Evolutionary conservation across 2,888 invertebrate species (phyloP), one percentile per base, ranked within the genome.

Genomic region (Protophormia terraenovae): DNA sequence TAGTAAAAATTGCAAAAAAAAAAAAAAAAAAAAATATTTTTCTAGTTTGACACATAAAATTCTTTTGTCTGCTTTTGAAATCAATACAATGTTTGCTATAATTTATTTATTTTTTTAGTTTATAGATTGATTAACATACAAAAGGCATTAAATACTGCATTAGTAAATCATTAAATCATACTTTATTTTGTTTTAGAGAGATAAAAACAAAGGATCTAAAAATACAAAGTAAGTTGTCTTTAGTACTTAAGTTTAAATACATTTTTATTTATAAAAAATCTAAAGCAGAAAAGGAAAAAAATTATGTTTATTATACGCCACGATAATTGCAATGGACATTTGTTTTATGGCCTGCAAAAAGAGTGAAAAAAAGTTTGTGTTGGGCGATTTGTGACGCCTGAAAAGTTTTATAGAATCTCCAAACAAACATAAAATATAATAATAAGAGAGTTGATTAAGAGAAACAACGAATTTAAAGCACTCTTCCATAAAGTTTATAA

Each of bases 111-210:
- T 12, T 38, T 12, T 47, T 29, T 38, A n/a, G 32, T 60, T 29
- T 27, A 32, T 10, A 71, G 27, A 78, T 45, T 78, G 81, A 82
- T 85, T 85, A 82, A 85, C 85, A 85, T 85, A 85, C 81, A 85
- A 85, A 85, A 82, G 85, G 78, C 85, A 85, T 85, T 85, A 85
- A 82, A 73, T 82, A 82, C 85, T 85, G 85, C 85, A 82, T 85
- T 85, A 81, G 85, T 82, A 85, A 85, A 82, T 85, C 85, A 85
- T 85, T 85, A 85, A 85, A 82, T 85, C 85, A 82, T 85, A 58
- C 16, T 85, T 73, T 47, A 41, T 58, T 45, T 58, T 45, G n/a
- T 41, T 53, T 41, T 10, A n/a, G 6, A 24, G 22, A 72, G 8
- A 12, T 4, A 66, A 66, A 71, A 83, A 69, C 66, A 69, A 83